Base-by-base conservation (phyloP, 1,140 invertebrate genomes). In the Macrobrachium rosenbergii region DNA sequence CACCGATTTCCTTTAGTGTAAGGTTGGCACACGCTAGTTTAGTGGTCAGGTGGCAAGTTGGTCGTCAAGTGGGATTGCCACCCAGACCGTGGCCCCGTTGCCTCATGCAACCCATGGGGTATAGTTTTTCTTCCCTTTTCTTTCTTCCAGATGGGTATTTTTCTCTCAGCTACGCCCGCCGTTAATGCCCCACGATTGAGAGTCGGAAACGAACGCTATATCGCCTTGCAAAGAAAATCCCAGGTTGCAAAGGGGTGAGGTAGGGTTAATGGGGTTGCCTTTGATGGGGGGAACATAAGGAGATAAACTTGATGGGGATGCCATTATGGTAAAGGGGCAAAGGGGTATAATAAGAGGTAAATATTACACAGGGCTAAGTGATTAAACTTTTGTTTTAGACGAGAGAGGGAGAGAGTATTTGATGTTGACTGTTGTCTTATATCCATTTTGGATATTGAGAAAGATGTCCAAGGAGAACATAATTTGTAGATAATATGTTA, bases 11-110 rank as follows among this genome's bases (percentile, higher is more conserved):
- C 52, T 52, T 52, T 0, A 52, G 12, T 8, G 52, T 2, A 52
- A 52, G 7, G 52, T 0, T 52, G 52, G 52, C 52, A 52, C 52
- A 52, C 52, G 52, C 52, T 52, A 52, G 7, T 52, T 52, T 52
- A 52, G 6, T 52, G 52, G 52, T 52, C 52, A 52, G 52, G 52
- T 52, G 52, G 52, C 52, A 52, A 52, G 52, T 52, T 52, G 52
- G 52, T 12, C 83, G 45, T 80, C 76, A 80, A 63, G 45, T 37
- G 23, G 59, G 64, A 64, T 43, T 79, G 85, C 85, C 85, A 87
- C 85, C 85, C 85, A 87, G 64, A 72, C 85, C 21, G 72, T 72
- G 23, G 85, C 69, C 72, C 79, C 85, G 78, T 76, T 81, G 85
- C 77, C 78, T 64, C 45, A 59, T 52, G 79, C 78, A 60, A 75